Base-by-base conservation (phyloP, 2,888 invertebrate genomes). In the Habroteleia sp. region DNA sequence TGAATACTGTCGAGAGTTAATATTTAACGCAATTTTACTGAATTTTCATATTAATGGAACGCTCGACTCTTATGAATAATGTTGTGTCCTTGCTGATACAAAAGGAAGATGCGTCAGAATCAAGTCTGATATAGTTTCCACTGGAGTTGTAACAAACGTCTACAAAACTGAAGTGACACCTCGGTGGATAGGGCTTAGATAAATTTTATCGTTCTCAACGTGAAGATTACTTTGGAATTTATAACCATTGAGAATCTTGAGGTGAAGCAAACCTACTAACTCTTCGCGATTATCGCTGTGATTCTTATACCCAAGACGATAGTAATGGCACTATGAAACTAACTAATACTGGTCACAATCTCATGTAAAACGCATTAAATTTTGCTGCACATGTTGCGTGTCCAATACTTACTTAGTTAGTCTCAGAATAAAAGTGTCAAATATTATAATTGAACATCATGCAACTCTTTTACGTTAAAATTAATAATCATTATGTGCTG, bases 221-320 rank as follows among this genome's bases (percentile, higher is more conserved):
- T 69, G 74, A 80, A 81, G 79, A 82, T 82, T 81, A 78, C 77
- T 68, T 71, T 66, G 71, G 62, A 80, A 79, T 82, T 81, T 81
- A 81, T 77, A 79, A 78, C 76, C 63, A 65, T 72, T 66, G 71
- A 54, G 65, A 74, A 76, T 74, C 65, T 75, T 65, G 52, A 66
- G 62, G 69, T 58, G 60, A 71, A 75, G 66, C 46, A 62, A 66
- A 77, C 62, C 77, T 66, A 65, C 72, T 78, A 78, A 79, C 65
- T 80, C 76, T 81, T 76, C 68, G 77, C 75, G 76, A 80, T 79
- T 81, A 80, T 80, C 79, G 68, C 77, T 66, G 77, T 63, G 78
- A 78, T 79, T 79, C 74, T 74, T 74, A 75, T 78, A 80, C 74
- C 77, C 69, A 60, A 63, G 63, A 44, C 65, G 75, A 76, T 74